Evolutionary conservation across 2,797 vertebrate genomes (phyloP), one percentile per base, ranked within the genome.

Genomic region (Amazona finschi): DNA sequence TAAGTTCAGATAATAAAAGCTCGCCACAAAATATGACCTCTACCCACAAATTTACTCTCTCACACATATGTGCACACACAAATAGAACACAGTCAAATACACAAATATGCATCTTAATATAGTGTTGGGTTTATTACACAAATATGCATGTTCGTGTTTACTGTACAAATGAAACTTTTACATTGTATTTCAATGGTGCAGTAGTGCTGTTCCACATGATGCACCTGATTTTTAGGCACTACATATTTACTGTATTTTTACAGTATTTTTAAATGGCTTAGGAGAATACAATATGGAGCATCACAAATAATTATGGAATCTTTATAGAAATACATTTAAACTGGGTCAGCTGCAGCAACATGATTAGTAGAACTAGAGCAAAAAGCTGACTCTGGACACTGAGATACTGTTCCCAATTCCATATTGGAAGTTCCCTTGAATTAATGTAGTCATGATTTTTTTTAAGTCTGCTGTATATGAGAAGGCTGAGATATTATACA

Each of bases 261-360:
- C 44, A 85, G 12, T 89, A 91, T 85, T 90, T 83, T 95, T 67
- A 79, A 95, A 92, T 87, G 58, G 77, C 65, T 93, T 90, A 89
- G 88, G 52, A 90, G 64, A 77, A 80, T 57, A 85, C 60, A 89
- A 79, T 85, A 71, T 95, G 86, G 88, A 89, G 27, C 85, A 77
- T 93, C 90, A 90, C 88, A 71, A 79, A 95, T 94, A 95, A 92
- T 89, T 92, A 85, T 39, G 43, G 57, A 57, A 85, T 85, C 52
- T 76, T 91, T 94, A 87, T 49, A 95, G 72, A 82, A 96, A 95
- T 93, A 38, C 60, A 82, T 91, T 94, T 94, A 65, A 96, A 92
- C 74, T 92, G 77, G 71, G 86, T 94, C 92, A 94, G 88, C 92
- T 95, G 81, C 71, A 90, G 71, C 33, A 36, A 61, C 41, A 28